Percentiles rank a stretch among this genome's conserved stretches.
These are phyloP conservation scores for Saxidomus purpurata DNA, from an alignment of 1,140 invertebrate species.

Conservation along the genomic window DNA sequence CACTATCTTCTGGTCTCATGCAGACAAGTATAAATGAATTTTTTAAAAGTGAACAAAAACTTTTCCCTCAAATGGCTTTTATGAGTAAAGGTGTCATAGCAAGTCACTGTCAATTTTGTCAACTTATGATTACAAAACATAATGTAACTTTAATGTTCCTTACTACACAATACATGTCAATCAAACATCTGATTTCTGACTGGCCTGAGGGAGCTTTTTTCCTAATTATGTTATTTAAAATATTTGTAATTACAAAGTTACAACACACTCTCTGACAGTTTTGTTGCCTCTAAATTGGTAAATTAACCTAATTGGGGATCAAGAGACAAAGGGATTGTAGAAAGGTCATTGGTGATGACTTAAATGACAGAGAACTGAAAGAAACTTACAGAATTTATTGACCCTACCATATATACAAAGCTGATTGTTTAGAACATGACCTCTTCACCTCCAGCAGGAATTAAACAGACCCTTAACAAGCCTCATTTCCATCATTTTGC, in stretches of 20 bases:
- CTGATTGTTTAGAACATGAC: neutral
- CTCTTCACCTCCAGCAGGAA: neutral
- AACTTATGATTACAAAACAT: neutral
- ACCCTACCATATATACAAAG: no score
- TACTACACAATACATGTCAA: neutral
- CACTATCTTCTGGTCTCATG: no score
- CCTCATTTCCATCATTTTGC: neutral
- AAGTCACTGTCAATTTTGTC: neutral
- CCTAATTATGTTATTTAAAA: constrained; percentile 18
- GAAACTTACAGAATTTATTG: no score
- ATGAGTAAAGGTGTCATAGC: neutral
- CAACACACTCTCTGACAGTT: neutral
- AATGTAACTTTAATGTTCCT: neutral
- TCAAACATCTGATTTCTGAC: neutral
- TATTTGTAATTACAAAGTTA: constrained; percentile 13
- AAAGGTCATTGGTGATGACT: neutral
- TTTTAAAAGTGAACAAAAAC: no score
- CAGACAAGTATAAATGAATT: no score
- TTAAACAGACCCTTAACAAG: neutral
- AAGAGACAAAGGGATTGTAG: neutral
- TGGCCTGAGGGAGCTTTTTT: neutral
- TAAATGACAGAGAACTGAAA: no score
- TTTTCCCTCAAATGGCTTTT: neutral
- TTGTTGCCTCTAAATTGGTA: neutral
- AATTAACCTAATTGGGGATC: neutral